These are phyloP conservation scores for Orientallactaga sibirica DNA, from an alignment of 2,797 vertebrate genomes.

Conservation along the genomic window DNA sequence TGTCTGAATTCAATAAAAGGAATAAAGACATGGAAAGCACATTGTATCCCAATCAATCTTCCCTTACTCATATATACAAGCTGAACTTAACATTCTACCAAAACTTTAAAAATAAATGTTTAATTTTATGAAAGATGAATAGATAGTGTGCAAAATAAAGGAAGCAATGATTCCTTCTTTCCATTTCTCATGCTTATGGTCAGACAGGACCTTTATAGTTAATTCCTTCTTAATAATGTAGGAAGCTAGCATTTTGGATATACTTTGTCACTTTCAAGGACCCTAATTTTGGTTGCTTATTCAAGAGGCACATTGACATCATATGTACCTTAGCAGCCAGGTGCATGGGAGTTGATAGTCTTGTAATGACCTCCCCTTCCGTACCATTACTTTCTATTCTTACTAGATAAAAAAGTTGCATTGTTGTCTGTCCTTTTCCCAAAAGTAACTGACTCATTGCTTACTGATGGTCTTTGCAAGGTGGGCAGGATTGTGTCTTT, in stretches of 20 bases:
- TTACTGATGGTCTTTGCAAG: no score
- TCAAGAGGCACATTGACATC: background rate
- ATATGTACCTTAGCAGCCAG: background rate
- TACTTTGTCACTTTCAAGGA: background rate
- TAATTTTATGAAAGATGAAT: background rate
- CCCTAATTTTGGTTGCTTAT: background rate
- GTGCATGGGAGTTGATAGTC: background rate
- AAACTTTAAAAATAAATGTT: background rate
- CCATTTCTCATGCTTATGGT: no score
- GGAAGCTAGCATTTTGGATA: background rate
- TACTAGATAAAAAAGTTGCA: background rate
- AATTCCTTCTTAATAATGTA: background rate
- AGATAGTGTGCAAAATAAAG: no score
- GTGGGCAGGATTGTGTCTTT: background rate
- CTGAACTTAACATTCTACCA: background rate
- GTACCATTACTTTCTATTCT: background rate
- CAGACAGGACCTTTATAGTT: no score
- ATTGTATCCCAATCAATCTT: background rate
- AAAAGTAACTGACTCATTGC: no score
- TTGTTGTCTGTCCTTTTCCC: background rate
- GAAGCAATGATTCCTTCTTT: no score
- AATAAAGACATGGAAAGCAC: background rate
- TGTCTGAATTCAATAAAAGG: background rate
- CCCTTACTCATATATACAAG: background rate
- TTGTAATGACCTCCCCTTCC: no score